Percentiles rank a stretch among this genome's conserved stretches.
Conservation (phyloP, 2,113 vertebrate genomes). For the Podilymbus podiceps region DNA sequence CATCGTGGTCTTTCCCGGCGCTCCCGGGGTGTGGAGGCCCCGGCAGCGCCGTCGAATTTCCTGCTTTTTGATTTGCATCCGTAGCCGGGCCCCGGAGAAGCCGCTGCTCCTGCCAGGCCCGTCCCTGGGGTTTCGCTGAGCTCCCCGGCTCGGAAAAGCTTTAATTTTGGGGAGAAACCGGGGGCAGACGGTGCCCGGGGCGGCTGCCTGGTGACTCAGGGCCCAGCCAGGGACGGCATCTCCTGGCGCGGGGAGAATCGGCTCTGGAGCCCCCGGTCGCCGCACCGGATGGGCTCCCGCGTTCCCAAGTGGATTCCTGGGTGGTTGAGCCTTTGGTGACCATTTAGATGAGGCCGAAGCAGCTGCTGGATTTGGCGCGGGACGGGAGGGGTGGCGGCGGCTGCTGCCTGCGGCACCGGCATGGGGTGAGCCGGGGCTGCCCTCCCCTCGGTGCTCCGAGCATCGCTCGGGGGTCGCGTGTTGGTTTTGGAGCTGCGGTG, state of each 20-base stretch:
- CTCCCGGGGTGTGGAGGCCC: fast-evolving
- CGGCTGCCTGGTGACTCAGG: neutral
- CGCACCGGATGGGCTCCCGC: fast-evolving
- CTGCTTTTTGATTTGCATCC: fast-evolving
- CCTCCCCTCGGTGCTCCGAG: neutral
- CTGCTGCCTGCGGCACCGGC: fast-evolving
- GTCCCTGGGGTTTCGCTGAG: neutral
- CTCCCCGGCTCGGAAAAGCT: neutral
- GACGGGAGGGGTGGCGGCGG: fast-evolving
- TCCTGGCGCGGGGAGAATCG: fast-evolving
- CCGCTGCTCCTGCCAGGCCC: neutral
- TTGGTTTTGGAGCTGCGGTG: neutral
- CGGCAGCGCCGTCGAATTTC: fast-evolving
- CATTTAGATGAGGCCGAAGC: fast-evolving
- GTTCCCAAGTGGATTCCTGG: fast-evolving
- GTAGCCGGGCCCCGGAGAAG: neutral
- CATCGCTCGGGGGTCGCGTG: fast-evolving
- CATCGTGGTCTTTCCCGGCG: fast-evolving
- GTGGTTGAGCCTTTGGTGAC: neutral
- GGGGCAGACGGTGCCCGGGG: fast-evolving
- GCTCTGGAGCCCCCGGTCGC: fast-evolving
- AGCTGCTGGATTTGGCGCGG: fast-evolving
- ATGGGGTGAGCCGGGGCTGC: neutral
- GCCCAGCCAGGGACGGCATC: neutral
- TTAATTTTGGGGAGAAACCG: neutral